These are phyloP conservation scores for Embidobia sp. DNA, from an alignment of 2,888 invertebrate genomes.

Conservation along the genomic window DNA sequence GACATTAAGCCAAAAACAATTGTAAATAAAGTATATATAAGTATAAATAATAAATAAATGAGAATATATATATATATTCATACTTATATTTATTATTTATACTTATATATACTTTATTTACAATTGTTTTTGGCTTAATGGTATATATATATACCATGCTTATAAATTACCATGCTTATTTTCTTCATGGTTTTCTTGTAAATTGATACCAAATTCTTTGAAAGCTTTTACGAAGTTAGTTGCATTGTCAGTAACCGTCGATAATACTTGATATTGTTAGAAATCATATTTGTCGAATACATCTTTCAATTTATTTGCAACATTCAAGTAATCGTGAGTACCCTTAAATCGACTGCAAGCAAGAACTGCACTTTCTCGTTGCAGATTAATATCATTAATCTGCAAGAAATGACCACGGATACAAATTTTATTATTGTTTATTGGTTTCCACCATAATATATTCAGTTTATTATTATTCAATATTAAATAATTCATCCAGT, in stretches of 20 bases:
- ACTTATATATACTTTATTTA: too few relatives aligned
- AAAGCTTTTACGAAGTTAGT: constrained; percentile 23
- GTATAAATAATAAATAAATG: too few relatives aligned
- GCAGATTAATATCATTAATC: not conserved
- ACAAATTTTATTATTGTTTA: not conserved
- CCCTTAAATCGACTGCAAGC: constrained; percentile 12
- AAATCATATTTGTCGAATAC: constrained; percentile 5
- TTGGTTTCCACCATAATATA: too few relatives aligned
- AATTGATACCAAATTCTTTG: not conserved
- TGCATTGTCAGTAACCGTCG: constrained; percentile 19
- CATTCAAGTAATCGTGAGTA: constrained; percentile 9
- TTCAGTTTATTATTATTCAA: too few relatives aligned
- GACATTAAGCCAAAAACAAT: too few relatives aligned
- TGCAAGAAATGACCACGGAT: not conserved
- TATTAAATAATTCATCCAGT: constrained; percentile 11
- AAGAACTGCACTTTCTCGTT: constrained; percentile 11
- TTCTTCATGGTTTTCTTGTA: not conserved
- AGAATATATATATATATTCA: too few relatives aligned
- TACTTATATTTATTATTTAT: too few relatives aligned
- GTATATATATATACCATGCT: too few relatives aligned
- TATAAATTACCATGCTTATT: too few relatives aligned
- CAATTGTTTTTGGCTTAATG: too few relatives aligned
- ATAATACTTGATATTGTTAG: constrained; percentile 4
- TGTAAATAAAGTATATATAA: too few relatives aligned
- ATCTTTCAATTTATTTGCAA: constrained; percentile 8